Evolutionary conservation across 2,888 invertebrate species (phyloP).

Genomic region (Cephalotes varians): DNA sequence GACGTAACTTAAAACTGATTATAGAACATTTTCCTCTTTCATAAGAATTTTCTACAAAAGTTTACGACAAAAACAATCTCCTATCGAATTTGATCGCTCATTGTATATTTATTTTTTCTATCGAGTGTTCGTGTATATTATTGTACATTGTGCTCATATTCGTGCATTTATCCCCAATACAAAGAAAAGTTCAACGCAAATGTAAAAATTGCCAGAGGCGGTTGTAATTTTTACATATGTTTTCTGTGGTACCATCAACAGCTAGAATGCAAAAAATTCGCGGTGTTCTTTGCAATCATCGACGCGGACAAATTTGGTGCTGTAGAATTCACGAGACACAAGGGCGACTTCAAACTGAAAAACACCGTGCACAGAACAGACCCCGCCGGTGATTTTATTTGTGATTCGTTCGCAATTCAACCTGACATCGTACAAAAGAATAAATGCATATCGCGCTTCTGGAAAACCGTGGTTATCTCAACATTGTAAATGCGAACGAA

Average conservation of each 20-base stretch:
- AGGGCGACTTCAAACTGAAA: constrained; percentile 32
- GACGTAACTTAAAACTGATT: constrained; percentile 9
- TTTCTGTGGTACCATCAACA: background rate
- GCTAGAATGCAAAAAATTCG: background rate
- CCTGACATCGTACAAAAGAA: constrained; percentile 48
- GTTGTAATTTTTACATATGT: background rate
- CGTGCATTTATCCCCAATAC: background rate
- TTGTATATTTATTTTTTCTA: background rate
- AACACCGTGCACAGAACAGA: constrained; percentile 18
- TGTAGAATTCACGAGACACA: constrained; percentile 41
- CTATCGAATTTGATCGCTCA: background rate
- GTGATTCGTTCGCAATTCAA: constrained; percentile 42
- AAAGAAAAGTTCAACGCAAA: background rate
- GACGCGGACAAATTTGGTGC: constrained; percentile 20
- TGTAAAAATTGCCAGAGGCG: background rate
- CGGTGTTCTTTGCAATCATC: constrained; percentile 27
- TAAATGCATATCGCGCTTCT: constrained; percentile 38
- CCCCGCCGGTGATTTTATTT: constrained; percentile 38
- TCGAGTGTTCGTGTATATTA: background rate
- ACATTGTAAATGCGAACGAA: constrained; percentile 29
- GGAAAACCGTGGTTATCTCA: constrained; percentile 17
- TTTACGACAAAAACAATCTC: background rate
- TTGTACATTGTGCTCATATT: background rate
- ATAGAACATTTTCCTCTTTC: background rate
- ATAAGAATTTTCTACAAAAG: background rate